Evolutionary conservation across 1,140 invertebrate genomes (phyloP).

Genomic region (Bombus breviceps): DNA sequence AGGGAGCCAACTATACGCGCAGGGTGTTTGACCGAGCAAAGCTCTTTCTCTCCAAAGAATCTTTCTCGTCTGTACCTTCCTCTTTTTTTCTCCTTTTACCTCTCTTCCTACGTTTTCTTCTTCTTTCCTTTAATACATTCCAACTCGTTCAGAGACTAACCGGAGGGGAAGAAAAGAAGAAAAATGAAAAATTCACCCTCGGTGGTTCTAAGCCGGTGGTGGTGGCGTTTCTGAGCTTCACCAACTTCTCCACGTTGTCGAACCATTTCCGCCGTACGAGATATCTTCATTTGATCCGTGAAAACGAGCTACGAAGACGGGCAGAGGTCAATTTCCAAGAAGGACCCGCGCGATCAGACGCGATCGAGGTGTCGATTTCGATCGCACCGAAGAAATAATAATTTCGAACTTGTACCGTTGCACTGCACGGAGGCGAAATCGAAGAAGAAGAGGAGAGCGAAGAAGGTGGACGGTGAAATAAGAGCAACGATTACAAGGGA

Average conservation of each 20-base stretch:
- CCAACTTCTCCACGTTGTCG: background rate
- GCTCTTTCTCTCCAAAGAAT: slow-evolving; percentile 65
- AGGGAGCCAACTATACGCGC: slow-evolving; percentile 73
- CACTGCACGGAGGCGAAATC: background rate
- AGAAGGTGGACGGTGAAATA: slow-evolving; percentile 48
- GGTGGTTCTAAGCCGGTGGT: background rate
- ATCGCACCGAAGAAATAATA: slow-evolving; percentile 1
- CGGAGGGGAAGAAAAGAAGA: background rate
- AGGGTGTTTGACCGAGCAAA: slow-evolving; percentile 66
- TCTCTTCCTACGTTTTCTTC: background rate
- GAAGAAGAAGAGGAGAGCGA: background rate
- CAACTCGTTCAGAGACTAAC: slow-evolving; percentile 16
- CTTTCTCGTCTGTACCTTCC: slow-evolving; percentile 38
- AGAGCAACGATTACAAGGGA: slow-evolving; percentile 56
- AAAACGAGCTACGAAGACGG: background rate
- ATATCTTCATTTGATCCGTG: background rate
- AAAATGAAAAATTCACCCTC: slow-evolving; percentile 30
- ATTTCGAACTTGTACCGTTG: slow-evolving; percentile 4
- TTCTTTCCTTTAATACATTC: slow-evolving; percentile 58
- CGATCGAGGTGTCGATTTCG: slow-evolving; percentile 28
- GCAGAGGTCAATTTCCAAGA: background rate
- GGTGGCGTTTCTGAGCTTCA: background rate
- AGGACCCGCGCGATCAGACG: background rate
- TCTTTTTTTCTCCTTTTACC: background rate
- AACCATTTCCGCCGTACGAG: background rate